Conservation (phyloP, 2,797 vertebrate genomes). For the Rhynchonycteris naso region DNA sequence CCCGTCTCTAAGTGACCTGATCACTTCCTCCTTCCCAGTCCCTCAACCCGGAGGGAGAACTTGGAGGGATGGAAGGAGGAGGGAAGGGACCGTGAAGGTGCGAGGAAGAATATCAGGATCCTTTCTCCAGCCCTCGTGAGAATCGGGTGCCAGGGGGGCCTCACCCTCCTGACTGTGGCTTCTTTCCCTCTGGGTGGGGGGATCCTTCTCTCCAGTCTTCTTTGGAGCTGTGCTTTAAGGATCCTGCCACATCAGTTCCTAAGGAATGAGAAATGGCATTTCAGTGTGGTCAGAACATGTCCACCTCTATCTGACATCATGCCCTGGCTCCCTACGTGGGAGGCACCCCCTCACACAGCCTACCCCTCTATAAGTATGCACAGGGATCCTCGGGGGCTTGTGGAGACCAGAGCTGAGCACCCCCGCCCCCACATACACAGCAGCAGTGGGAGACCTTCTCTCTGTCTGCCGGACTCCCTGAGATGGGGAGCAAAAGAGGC, state of each 20-base stretch:
- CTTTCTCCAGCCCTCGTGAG: accelerated
- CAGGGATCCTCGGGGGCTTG: background rate
- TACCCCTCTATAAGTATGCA: no score
- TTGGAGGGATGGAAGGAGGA: accelerated
- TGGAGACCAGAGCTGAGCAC: background rate
- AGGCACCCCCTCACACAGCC: accelerated
- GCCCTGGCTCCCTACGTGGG: accelerated
- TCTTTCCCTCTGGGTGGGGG: background rate
- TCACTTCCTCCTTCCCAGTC: constrained; percentile 83
- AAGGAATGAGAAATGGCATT: background rate
- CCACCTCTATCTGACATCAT: accelerated
- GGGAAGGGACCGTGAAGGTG: accelerated
- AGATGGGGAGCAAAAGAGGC: no score
- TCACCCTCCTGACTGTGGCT: accelerated
- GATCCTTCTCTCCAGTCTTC: background rate
- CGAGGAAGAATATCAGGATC: background rate
- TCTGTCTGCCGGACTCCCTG: accelerated
- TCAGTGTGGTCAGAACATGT: accelerated
- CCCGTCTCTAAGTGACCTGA: accelerated
- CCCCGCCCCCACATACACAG: background rate
- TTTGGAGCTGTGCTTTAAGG: accelerated
- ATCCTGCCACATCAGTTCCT: background rate
- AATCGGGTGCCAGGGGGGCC: background rate
- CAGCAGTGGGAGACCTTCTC: background rate
- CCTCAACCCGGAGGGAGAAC: background rate